Evolutionary conservation across 2,888 invertebrate genomes (phyloP), one percentile per base, ranked within the genome.

Genomic region (Nephrotoma guestfalica): DNA sequence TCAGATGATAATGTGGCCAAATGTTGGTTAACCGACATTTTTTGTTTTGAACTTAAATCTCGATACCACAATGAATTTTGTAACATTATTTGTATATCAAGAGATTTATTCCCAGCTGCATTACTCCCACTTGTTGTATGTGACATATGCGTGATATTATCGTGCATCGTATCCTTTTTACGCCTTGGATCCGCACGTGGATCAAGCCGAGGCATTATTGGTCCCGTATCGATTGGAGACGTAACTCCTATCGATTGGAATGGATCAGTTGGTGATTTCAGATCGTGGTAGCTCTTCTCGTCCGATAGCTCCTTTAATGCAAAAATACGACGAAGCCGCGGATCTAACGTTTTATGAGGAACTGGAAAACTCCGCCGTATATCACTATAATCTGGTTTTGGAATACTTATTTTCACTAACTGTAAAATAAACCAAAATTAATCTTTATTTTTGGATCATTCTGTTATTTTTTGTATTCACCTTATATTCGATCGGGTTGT

Each of bases 361-460:
- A 95, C 94, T 89, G 95, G 95, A 87, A 94, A 94, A 88, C 93
- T 95, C 87, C 95, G 92, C 89, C 95, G 94, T 86, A 96, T 93
- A 87, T 95, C 95, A 0, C 94, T 94, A 89, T 96, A 96, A 90
- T 95, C 95, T 0, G 96, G 95, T 57, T 94, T 93, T 0, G 96
- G 95, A 89, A 96, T 94, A 87, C 94, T 94, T 86, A 96, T 88
- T 86, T 90, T 89, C 91, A 13, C 88, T 13, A 93, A 90, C 89
- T 89, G 86, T 15, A 83, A 87, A 86, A 7, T 13, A 71, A 85
- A 85, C 2, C 13, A 86, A 86, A 71, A 30, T 15, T 71, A 86
- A 41, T 30, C 85, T 30, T 51, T 41, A 45, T 42, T 45, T 85
- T 57, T 85, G n/a, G 84, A 9, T 30, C 9, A 71, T 4, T 30